Percentiles rank a stretch among this genome's conserved stretches.
Evolutionary conservation across 2,113 vertebrate genomes (phyloP).

Genomic region (Daphoenositta chrysoptera): DNA sequence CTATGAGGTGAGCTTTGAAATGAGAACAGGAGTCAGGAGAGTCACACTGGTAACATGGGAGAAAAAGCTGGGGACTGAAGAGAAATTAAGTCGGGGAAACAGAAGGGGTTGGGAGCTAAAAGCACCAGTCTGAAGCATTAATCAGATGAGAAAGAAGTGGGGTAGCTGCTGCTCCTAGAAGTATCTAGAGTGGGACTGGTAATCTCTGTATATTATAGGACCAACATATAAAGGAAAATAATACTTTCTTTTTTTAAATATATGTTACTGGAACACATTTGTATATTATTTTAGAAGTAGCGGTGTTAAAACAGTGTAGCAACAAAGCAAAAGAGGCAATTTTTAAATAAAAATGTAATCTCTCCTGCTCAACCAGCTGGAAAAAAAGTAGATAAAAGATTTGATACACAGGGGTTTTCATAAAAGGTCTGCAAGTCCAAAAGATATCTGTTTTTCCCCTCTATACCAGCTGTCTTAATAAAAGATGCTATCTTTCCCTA

Average conservation of each 20-base stretch:
- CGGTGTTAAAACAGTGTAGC: not conserved
- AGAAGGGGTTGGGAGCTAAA: not conserved
- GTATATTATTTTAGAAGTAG: not conserved
- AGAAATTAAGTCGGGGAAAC: not conserved
- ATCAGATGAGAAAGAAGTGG: not conserved
- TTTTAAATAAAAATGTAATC: not conserved
- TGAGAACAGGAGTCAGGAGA: not conserved
- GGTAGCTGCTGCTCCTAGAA: not conserved
- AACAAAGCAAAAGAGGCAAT: not conserved
- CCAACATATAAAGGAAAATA: accelerated
- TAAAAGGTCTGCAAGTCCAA: not conserved
- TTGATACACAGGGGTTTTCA: not conserved
- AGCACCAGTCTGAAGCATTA: not conserved
- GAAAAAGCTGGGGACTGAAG: not conserved
- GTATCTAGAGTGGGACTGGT: not conserved
- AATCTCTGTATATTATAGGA: not conserved
- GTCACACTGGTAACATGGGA: not conserved
- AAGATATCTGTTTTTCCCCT: not conserved
- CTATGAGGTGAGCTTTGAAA: not conserved
- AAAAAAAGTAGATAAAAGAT: not conserved
- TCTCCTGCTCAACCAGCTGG: not conserved
- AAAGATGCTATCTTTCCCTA: not conserved
- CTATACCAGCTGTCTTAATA: not conserved
- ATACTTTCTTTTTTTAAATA: not conserved
- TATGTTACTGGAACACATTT: not conserved